Percentiles rank a stretch among this genome's conserved stretches.
Conservation (phyloP, 2,113 vertebrate species). For the Osmerus mordax region DNA sequence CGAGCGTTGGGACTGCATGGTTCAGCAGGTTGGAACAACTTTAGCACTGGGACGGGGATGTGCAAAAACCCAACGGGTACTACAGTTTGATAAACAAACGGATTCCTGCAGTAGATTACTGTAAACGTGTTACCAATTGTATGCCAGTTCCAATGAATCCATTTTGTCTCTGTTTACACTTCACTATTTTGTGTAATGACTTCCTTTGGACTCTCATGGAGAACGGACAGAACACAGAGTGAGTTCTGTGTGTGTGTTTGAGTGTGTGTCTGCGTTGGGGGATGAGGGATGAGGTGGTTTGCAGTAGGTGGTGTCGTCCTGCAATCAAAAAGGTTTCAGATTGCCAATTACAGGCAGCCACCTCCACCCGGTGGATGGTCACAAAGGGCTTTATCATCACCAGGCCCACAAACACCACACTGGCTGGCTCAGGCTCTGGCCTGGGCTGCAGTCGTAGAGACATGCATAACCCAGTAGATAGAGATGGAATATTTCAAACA, state of each 20-base stretch:
- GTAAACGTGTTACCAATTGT: too few species aligned
- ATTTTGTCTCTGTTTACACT: too few species aligned
- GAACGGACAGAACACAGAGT: too few species aligned
- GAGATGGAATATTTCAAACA: conserved; percentile 56
- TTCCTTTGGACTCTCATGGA: too few species aligned
- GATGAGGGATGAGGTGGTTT: conserved; percentile 21
- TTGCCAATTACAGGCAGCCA: conserved; percentile 62
- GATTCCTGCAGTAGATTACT: too few species aligned
- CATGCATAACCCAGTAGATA: conserved; percentile 60
- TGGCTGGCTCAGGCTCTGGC: conserved; percentile 46
- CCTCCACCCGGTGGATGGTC: conserved; percentile 49
- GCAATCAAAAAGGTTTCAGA: conserved; percentile 53
- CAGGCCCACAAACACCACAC: conserved; percentile 54
- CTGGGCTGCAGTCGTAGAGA: conserved; percentile 46
- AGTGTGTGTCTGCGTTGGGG: neutral
- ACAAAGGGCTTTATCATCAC: conserved; percentile 70
- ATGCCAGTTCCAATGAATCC: too few species aligned
- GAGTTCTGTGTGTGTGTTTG: conserved; percentile 1
- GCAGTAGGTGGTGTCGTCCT: conserved; percentile 51
- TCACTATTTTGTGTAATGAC: too few species aligned
- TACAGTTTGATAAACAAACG: too few species aligned
- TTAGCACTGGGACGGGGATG: too few species aligned
- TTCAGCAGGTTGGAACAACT: too few species aligned
- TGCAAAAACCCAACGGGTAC: too few species aligned
- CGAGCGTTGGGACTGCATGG: too few species aligned